These are phyloP conservation scores for Marmota monax DNA, from an alignment of 2,113 vertebrate species.

Conservation along the genomic window DNA sequence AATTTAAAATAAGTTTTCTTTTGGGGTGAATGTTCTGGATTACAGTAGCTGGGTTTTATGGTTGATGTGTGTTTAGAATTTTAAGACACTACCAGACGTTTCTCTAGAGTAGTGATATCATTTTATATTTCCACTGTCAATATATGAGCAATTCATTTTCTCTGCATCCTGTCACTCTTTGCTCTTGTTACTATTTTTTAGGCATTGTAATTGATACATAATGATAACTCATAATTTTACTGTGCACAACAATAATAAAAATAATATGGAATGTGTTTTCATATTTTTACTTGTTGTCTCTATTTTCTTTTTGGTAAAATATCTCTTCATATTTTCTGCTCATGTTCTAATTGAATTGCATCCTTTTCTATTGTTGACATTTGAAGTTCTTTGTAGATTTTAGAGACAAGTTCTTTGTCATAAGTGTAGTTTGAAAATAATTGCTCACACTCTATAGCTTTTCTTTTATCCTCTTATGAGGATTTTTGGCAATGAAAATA, in stretches of 20 bases:
- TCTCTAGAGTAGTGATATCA: background rate
- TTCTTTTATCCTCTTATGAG: background rate
- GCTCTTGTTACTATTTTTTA: background rate
- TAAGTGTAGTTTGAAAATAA: background rate
- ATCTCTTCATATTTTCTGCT: background rate
- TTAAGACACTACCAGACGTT: background rate
- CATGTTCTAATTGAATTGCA: background rate
- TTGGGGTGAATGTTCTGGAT: background rate
- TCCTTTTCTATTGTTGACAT: background rate
- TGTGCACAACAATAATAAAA: background rate
- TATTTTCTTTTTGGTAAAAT: background rate
- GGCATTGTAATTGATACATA: background rate
- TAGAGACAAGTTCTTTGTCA: background rate
- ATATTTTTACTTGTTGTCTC: background rate
- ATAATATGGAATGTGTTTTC: background rate
- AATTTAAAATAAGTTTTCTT: background rate
- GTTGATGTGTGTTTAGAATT: background rate
- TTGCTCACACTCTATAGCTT: background rate
- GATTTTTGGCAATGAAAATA: background rate
- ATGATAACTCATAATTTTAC: background rate
- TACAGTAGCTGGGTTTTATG: background rate
- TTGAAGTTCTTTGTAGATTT: background rate
- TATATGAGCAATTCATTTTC: background rate
- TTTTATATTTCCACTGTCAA: background rate
- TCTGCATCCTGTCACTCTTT: background rate